Evolutionary conservation across 1,140 invertebrate species (phyloP).

Genomic region (Brachionus manjavacas): DNA sequence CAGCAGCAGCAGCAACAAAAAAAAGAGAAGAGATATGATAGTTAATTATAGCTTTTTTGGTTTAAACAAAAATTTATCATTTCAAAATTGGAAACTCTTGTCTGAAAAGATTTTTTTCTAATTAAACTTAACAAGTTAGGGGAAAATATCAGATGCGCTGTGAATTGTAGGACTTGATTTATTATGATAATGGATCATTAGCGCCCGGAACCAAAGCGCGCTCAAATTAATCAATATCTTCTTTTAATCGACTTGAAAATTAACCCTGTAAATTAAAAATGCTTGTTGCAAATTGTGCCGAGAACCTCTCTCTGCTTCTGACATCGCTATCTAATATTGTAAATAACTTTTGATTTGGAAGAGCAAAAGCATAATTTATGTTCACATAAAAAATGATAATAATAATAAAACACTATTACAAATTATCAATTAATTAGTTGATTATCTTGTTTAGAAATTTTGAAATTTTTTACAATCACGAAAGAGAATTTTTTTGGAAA

Average conservation of each 20-base stretch:
- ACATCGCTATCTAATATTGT: neutral
- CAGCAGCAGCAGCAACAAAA: no score
- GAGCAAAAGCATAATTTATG: slow-evolving; percentile 16
- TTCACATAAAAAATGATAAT: slow-evolving; percentile 33
- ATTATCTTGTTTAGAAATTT: slow-evolving; percentile 8
- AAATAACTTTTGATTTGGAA: slow-evolving; percentile 12
- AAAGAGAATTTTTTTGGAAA: no score
- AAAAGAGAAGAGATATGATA: neutral
- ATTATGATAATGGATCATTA: slow-evolving; percentile 1
- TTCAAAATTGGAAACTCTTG: neutral
- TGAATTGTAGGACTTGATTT: neutral
- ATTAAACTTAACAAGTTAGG: neutral
- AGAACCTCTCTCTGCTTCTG: neutral
- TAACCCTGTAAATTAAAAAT: neutral
- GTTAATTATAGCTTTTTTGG: neutral
- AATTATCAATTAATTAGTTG: neutral
- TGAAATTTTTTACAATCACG: neutral
- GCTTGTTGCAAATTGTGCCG: neutral
- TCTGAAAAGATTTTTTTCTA: neutral
- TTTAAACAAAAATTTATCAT: neutral
- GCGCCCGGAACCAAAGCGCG: neutral
- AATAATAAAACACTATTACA: neutral
- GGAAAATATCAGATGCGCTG: neutral
- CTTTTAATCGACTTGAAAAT: neutral
- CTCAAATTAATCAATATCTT: slow-evolving; percentile 3